A percentile compares a stretch with the other conserved stretches of the same genome.
These are phyloP conservation scores for Apamea monoglypha DNA, from an alignment of 2,888 invertebrate genomes.

Conservation along the genomic window DNA sequence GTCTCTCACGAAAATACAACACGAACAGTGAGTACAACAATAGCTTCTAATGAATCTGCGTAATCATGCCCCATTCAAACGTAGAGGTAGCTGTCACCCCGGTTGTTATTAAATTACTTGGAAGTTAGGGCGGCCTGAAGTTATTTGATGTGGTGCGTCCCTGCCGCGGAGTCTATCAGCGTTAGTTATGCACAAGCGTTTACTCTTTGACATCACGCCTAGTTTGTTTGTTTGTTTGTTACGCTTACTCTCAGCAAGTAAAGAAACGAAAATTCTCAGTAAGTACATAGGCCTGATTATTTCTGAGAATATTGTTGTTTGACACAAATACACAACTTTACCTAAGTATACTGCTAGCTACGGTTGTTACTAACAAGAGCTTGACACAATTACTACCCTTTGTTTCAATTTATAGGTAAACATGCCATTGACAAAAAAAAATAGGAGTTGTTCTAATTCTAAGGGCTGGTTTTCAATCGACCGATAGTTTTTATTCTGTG, in stretches of 20 bases:
- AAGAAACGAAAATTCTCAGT: slow-evolving; percentile 4
- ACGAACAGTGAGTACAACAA: slow-evolving; percentile 74
- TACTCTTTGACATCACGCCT: slow-evolving; percentile 34
- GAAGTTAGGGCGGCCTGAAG: slow-evolving; percentile 46
- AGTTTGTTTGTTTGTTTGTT: too few species aligned
- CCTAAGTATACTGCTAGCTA: neutral
- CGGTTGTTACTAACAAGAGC: neutral
- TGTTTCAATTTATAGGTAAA: neutral
- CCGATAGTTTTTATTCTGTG: too few species aligned
- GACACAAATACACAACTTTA: neutral
- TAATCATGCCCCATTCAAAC: slow-evolving; percentile 56
- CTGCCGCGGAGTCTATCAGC: slow-evolving; percentile 27
- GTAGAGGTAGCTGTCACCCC: slow-evolving; percentile 51
- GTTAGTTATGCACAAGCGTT: slow-evolving; percentile 45
- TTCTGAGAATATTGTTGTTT: neutral
- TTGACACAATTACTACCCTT: neutral
- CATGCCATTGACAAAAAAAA: neutral
- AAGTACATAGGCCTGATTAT: slow-evolving; percentile 1
- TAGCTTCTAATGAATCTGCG: slow-evolving; percentile 61
- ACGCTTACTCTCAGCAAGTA: neutral
- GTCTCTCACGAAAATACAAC: slow-evolving; percentile 79
- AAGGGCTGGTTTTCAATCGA: too few species aligned
- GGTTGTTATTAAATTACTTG: slow-evolving; percentile 61
- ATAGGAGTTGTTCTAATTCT: neutral
- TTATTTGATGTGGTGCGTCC: slow-evolving; percentile 53